Conservation (phyloP, 2,888 invertebrate genomes). For the Rhagonycha fulva region DNA sequence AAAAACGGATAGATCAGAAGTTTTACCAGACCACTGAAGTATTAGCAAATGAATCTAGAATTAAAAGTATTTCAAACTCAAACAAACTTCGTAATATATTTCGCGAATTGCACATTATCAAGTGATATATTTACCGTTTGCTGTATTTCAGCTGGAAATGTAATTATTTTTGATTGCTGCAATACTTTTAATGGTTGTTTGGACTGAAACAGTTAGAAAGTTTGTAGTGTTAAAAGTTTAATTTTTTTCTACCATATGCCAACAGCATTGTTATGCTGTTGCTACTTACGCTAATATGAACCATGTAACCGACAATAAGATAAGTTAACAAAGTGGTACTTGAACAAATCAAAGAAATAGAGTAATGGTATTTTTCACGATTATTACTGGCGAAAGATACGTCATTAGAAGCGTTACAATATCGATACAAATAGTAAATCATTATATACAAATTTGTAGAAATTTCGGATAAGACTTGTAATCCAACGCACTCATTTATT, state of each 20-base stretch:
- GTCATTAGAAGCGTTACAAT: conserved; percentile 27
- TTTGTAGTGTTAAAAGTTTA: too few species aligned
- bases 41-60: too few species aligned
- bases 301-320: conserved; percentile 28
- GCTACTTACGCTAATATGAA: conserved; percentile 27
- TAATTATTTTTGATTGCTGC: conserved; percentile 11
- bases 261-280: too few species aligned
- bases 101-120: too few species aligned
- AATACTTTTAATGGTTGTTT: conserved; percentile 8
- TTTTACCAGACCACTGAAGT: conserved; percentile 30
- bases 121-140: conserved; percentile 7
- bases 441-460: conserved; percentile 32
- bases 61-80: too few species aligned
- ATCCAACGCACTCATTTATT: conserved; percentile 32
- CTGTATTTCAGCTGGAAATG: conserved; percentile 7
- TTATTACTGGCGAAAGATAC: conserved; percentile 22
- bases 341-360: conserved; percentile 26
- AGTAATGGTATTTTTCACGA: conserved; percentile 32
- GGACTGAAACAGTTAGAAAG: conserved; percentile 13
- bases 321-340: conserved; percentile 28
- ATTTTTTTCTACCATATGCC: too few species aligned
- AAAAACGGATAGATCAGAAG: conserved; percentile 29
- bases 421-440: conserved; percentile 35
- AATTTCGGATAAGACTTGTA: conserved; percentile 31
- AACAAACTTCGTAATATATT: too few species aligned